Evolutionary conservation across 2,113 vertebrate species (phyloP).

Genomic region (Hymenochirus boettgeri): DNA sequence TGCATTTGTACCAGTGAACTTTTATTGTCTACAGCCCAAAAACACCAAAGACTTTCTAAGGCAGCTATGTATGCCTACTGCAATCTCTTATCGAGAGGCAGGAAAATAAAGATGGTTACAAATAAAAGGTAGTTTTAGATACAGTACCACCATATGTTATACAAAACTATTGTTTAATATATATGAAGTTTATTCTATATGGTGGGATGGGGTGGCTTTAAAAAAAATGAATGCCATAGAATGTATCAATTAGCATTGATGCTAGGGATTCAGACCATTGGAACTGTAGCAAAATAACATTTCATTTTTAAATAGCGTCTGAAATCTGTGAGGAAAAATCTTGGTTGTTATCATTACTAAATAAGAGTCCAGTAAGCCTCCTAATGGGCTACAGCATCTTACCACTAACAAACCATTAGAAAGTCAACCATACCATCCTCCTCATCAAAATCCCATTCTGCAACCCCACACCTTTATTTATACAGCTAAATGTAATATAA

Average conservation of each 20-base stretch:
- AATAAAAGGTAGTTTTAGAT: conserved; percentile 58
- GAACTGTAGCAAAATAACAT: not conserved
- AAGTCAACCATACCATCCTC: no score
- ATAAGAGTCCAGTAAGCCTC: no score
- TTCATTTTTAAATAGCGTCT: no score
- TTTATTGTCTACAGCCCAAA: conserved; percentile 40
- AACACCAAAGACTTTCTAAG: conserved; percentile 64
- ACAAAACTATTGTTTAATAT: conserved; percentile 57
- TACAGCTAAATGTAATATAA: no score
- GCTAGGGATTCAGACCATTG: no score
- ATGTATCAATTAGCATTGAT: conserved; percentile 50
- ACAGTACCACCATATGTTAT: conserved; percentile 54
- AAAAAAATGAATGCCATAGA: conserved; percentile 30
- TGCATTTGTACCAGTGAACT: conserved; percentile 34
- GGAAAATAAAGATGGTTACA: conserved; percentile 42
- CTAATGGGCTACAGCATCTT: no score
- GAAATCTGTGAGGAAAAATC: not conserved
- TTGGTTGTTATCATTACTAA: no score
- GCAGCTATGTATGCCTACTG: conserved; percentile 49
- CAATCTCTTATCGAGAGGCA: conserved; percentile 49
- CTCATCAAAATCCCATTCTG: no score
- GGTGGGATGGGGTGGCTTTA: conserved; percentile 20
- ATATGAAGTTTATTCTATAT: conserved; percentile 18
- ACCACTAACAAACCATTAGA: no score
- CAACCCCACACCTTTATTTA: no score